Evolutionary conservation across 1,140 invertebrate species (phyloP).

Genomic region (Drosophila dunni): DNA sequence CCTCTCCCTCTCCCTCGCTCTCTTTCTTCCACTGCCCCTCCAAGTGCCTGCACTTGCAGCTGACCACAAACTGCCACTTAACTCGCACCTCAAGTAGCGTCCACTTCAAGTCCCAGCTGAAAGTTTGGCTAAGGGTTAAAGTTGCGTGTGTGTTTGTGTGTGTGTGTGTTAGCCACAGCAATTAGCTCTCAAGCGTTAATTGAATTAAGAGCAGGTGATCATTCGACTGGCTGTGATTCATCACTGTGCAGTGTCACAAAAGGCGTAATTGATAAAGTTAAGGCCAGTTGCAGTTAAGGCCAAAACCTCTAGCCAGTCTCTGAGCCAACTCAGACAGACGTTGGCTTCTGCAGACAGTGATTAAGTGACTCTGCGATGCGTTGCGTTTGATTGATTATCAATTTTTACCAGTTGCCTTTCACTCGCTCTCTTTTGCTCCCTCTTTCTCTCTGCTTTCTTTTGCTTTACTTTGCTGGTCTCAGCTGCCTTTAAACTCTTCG

Average conservation of each 20-base stretch:
- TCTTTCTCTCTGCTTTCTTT: constrained; percentile 1
- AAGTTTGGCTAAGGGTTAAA: neutral
- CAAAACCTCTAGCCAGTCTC: constrained; percentile 10
- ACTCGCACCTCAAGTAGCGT: constrained; percentile 10
- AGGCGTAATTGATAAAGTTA: constrained; percentile 73
- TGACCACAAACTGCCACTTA: constrained; percentile 53
- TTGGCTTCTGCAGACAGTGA: constrained; percentile 61
- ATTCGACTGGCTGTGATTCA: constrained; percentile 69
- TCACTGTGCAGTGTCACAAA: constrained; percentile 43
- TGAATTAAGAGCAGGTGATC: constrained; percentile 58
- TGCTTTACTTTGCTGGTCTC: constrained; percentile 6
- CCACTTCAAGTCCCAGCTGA: neutral
- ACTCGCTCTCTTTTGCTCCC: neutral
- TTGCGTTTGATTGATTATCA: constrained; percentile 74
- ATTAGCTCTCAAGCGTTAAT: constrained; percentile 66
- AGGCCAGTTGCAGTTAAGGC: constrained; percentile 38
- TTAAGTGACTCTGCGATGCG: constrained; percentile 69
- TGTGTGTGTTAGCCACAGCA: constrained; percentile 10
- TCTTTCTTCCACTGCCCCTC: neutral
- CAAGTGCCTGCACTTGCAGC: constrained; percentile 2
- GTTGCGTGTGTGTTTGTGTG: neutral
- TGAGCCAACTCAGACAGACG: constrained; percentile 8
- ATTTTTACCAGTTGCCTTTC: constrained; percentile 56
- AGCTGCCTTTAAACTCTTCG: constrained; percentile 22
- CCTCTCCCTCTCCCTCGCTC: too few species aligned